Conservation (phyloP, 23 tunicate genomes). For the Phallusia fumigata region DNA sequence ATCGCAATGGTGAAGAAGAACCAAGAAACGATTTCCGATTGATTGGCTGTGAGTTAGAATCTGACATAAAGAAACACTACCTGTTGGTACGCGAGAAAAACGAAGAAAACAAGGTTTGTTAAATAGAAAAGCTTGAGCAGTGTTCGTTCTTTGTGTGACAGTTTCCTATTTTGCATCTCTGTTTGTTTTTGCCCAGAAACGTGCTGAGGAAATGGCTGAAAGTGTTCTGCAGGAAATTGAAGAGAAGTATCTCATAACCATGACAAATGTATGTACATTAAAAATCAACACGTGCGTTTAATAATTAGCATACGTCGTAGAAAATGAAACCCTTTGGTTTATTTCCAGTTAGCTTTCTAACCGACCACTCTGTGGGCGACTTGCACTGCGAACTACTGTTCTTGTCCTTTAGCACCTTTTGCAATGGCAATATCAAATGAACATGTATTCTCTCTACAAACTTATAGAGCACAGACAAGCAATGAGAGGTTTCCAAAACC, state of each 20-base stretch:
- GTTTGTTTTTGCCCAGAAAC: background rate
- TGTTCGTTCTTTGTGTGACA: too few species aligned
- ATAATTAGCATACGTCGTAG: too few species aligned
- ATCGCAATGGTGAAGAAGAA: too few species aligned
- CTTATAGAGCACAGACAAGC: too few species aligned
- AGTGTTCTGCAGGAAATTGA: conserved; percentile 1
- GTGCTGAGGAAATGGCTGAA: background rate
- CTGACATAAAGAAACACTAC: background rate
- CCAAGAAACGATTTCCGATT: background rate
- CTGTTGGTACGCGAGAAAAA: background rate
- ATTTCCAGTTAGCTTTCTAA: background rate
- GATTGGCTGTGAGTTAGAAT: background rate
- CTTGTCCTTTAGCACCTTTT: too few species aligned
- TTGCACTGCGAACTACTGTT: too few species aligned
- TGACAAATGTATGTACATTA: background rate
- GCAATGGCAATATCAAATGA: too few species aligned
- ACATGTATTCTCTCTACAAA: too few species aligned
- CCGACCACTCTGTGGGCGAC: background rate
- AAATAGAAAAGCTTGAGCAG: background rate
- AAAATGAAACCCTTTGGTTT: background rate
- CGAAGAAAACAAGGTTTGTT: background rate
- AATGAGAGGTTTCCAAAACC: too few species aligned
- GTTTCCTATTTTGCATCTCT: too few species aligned
- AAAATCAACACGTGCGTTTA: too few species aligned
- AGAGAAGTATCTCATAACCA: background rate